Conservation (phyloP, 2,888 invertebrate species). For the Hoplodrina ambigua region DNA sequence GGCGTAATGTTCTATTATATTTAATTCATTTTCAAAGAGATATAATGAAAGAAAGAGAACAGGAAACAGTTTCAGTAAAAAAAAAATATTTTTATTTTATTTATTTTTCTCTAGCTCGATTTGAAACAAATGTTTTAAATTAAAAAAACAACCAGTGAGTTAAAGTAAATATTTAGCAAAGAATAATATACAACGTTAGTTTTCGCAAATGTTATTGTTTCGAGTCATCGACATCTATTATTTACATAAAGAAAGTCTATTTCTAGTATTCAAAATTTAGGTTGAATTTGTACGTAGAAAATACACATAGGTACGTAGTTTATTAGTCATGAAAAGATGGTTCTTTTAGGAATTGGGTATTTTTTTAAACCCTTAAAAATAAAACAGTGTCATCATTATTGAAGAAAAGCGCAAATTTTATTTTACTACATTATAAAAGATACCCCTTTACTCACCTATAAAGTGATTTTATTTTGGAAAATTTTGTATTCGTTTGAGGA, state of each 20-base stretch:
- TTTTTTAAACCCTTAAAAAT: neutral
- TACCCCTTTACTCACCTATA: no score
- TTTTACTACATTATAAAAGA: neutral
- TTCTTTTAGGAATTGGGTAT: no score
- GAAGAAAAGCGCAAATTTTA: neutral
- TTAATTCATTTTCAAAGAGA: no score
- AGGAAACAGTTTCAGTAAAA: no score
- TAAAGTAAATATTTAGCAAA: constrained; percentile 13
- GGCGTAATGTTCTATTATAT: no score
- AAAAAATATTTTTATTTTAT: neutral
- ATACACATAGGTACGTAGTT: neutral
- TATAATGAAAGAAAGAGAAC: no score
- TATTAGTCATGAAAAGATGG: neutral
- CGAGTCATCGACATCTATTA: constrained; percentile 31
- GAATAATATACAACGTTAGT: constrained; percentile 30
- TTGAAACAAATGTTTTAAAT: constrained; percentile 1
- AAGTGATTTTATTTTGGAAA: neutral
- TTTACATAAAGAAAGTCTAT: constrained; percentile 28
- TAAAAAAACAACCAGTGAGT: constrained; percentile 8
- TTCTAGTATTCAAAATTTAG: constrained; percentile 5
- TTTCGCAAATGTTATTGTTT: constrained; percentile 37
- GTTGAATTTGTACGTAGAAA: neutral
- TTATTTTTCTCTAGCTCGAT: neutral
- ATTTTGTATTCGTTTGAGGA: neutral
- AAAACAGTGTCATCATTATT: neutral